Evolutionary conservation across 1,140 invertebrate genomes (phyloP), one percentile per base, ranked within the genome.

Genomic region (Brachionus calyciflorus): DNA sequence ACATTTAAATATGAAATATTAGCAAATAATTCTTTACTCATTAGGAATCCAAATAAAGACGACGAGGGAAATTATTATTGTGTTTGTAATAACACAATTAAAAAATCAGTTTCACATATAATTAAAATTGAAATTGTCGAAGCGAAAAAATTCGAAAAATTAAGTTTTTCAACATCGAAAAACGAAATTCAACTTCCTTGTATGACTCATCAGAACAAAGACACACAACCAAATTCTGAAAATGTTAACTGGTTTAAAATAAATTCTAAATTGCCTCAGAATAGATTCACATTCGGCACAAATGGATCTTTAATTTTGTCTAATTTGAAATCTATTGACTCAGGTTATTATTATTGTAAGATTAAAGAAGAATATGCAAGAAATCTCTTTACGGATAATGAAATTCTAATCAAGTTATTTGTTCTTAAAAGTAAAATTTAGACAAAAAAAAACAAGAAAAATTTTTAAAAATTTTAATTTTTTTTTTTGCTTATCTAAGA

Each of bases 1-100:
- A 55, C 46, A 73, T 19, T 28, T 1, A 73, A 73, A 37, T 73
- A 73, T 30, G n/a, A 73, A 53, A 55, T 73, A n/a, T 49, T 73
- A 51, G 17, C 46, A 30, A 73, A 73, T n/a, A 73, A 73, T 51
- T 73, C 69, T 24, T 41, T 73, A 14, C 3, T 73, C 19, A 73
- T 73, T n/a, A 49, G 24, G 24, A 33, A 73, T 73, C 28, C 37
- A 3, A 14, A 14, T 26, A 55, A 9, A 33, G 12, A 19, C 3
- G 51, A 55, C 40, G 10, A 51, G 24, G 69, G 69, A 19, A 49
- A 26, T 41, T 73, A 73, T 73, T 73, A 40, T 51, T 73, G 69
- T 37, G 19, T 21, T 17, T 49, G 46, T 40, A 73, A 73, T 40
- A 73, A 73, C 33, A 73, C 69, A 12, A 73, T 73, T 41, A 49